phyloP scores from a whole-genome alignment of 64 coral and sea anemone genomes.

The Catalaphyllia jardinei region DNA sequence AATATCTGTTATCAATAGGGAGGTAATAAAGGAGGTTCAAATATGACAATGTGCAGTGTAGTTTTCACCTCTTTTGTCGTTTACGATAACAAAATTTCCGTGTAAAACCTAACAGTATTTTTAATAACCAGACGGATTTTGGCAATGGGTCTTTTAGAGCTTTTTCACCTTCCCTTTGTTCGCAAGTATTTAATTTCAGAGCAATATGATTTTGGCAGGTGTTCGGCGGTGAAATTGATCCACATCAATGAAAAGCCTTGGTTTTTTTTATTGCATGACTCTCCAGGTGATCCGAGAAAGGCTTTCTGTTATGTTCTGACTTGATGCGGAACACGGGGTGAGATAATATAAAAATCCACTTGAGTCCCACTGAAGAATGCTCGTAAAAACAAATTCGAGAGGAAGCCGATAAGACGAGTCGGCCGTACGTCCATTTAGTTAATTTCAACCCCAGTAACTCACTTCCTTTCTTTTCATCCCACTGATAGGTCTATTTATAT shows the following conservation, averaged over 20 bases:
- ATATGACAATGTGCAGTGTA: slow-evolving; percentile 8
- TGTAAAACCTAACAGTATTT: slow-evolving; percentile 21
- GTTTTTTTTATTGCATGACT: slow-evolving; percentile 20
- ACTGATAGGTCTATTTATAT: slow-evolving; percentile 22
- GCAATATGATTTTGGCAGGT: slow-evolving; percentile 28
- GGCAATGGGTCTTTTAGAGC: slow-evolving; percentile 2
- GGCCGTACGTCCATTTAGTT: background rate
- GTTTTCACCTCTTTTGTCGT: background rate
- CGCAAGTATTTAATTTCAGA: slow-evolving; percentile 19
- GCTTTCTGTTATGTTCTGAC: slow-evolving; percentile 20
- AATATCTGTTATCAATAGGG: background rate
- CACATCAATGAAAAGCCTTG: background rate
- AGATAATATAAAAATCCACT: background rate
- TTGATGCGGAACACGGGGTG: background rate
- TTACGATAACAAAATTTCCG: background rate
- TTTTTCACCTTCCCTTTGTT: slow-evolving; percentile 17
- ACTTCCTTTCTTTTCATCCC: slow-evolving; percentile 1
- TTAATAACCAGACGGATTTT: background rate
- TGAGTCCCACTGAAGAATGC: background rate
- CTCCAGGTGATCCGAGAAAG: slow-evolving; percentile 33
- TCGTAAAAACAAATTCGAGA: background rate
- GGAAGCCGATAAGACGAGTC: background rate
- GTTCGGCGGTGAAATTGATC: slow-evolving; percentile 20
- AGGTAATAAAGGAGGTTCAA: slow-evolving; percentile 6
- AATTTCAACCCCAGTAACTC: background rate